Percentiles rank a stretch among this genome's conserved stretches.
Evolutionary conservation across 2,797 vertebrate species (phyloP).

Genomic region (Ambastaia sidthimunki): DNA sequence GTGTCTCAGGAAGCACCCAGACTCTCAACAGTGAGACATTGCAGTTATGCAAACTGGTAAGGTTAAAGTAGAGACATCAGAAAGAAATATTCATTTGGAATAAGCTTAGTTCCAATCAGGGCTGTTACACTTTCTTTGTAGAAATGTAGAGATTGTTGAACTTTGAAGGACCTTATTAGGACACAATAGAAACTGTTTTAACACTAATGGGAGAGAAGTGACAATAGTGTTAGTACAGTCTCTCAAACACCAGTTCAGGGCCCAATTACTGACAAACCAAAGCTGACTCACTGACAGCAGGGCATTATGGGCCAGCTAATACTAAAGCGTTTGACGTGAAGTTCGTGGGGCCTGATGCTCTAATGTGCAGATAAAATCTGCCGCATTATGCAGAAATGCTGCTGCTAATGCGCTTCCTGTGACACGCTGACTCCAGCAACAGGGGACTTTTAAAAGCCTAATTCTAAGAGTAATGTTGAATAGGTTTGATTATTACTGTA

Average conservation of each 20-base stretch:
- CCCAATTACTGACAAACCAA: constrained; percentile 38
- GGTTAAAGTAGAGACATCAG: constrained; percentile 22
- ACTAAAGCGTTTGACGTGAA: constrained; percentile 33
- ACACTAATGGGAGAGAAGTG: constrained; percentile 16
- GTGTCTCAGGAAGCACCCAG: background rate
- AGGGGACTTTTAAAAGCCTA: constrained; percentile 1
- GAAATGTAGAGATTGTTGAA: constrained; percentile 8
- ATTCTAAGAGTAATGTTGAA: constrained; percentile 11
- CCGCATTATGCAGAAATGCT: constrained; percentile 31
- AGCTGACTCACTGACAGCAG: constrained; percentile 41
- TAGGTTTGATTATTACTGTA: background rate
- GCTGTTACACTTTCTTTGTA: background rate
- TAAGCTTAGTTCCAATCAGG: constrained; percentile 2
- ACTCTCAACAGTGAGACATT: background rate
- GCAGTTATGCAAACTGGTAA: constrained; percentile 7
- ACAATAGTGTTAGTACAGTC: constrained; percentile 4
- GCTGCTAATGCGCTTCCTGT: constrained; percentile 45
- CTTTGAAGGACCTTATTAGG: constrained; percentile 29
- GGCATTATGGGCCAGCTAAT: constrained; percentile 50
- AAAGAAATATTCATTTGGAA: constrained; percentile 3
- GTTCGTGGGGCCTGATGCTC: constrained; percentile 12
- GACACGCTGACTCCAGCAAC: background rate
- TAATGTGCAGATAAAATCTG: constrained; percentile 36
- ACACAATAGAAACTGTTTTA: constrained; percentile 32
- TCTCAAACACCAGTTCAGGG: constrained; percentile 25